These are phyloP conservation scores for Macrostomum lignano DNA, from an alignment of 1,140 invertebrate genomes.

Conservation along the genomic window DNA sequence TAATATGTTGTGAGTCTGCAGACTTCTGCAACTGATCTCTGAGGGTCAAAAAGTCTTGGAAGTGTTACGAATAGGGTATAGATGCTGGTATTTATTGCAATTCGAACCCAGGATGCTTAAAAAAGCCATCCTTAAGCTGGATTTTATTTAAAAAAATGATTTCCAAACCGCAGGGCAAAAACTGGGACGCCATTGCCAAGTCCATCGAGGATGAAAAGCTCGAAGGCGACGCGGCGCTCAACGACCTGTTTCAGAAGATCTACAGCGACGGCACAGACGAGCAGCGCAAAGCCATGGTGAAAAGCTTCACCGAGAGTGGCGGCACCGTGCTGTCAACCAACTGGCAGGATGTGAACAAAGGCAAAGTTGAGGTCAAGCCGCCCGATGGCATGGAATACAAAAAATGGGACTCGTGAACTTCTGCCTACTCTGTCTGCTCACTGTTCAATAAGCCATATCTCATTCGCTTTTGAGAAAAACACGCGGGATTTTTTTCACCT, in stretches of 20 bases:
- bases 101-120: no score
- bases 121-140: no score
- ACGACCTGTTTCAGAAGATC: slow-evolving; percentile 72
- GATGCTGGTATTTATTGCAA: no score
- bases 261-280: slow-evolving; percentile 70
- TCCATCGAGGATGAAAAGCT: slow-evolving; percentile 34
- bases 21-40: no score
- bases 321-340: slow-evolving; percentile 94
- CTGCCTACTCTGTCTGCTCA: background rate
- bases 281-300: slow-evolving; percentile 81
- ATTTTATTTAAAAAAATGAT: background rate
- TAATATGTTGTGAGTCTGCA: no score
- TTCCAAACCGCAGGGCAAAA: background rate
- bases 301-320: slow-evolving; percentile 82
- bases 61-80: no score
- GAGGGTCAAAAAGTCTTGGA: no score
- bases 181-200: slow-evolving; percentile 4
- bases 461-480: no score
- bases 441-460: background rate
- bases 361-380: slow-evolving; percentile 58
- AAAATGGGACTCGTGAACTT: slow-evolving; percentile 3
- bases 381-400: slow-evolving; percentile 32
- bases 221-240: slow-evolving; percentile 60
- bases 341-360: slow-evolving; percentile 63
- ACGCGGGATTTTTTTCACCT: no score